Percentiles rank a stretch among this genome's conserved stretches.
Conservation (phyloP, 2,797 vertebrate species). For the Salarias fasciatus region DNA sequence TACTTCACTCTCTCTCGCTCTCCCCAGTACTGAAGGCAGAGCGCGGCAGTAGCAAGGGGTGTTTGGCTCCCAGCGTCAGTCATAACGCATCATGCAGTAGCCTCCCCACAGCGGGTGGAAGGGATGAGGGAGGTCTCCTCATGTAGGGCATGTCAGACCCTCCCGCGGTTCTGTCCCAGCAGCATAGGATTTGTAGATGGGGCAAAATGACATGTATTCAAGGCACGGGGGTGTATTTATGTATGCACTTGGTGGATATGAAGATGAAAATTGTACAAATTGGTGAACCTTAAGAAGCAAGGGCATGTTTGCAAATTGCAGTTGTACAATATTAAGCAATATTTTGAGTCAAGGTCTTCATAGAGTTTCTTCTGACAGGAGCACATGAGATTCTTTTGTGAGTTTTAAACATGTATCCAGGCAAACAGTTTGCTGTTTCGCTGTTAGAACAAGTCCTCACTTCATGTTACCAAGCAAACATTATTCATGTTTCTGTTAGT, state of each 20-base stretch:
- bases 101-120: constrained; percentile 41
- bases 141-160: constrained; percentile 58
- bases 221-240: constrained; percentile 10
- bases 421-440: constrained; percentile 47
- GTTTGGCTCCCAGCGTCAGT: constrained; percentile 58
- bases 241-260: constrained; percentile 2
- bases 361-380: constrained; percentile 23
- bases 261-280: constrained; percentile 28
- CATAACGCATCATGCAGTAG: constrained; percentile 63
- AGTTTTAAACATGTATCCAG: constrained; percentile 51
- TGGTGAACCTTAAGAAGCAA: not conserved
- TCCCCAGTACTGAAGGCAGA: constrained; percentile 30
- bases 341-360: constrained; percentile 15
- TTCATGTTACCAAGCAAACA: no score
- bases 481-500: no score
- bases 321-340: constrained; percentile 15
- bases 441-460: constrained; percentile 60
- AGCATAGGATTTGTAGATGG: constrained; percentile 9
- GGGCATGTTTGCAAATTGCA: constrained; percentile 12
- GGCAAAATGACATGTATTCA: constrained; percentile 15
- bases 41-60: constrained; percentile 32
- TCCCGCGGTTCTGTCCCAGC: constrained; percentile 42
- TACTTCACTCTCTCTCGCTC: constrained; percentile 50
- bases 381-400: constrained; percentile 39
- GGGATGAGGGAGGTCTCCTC: constrained; percentile 22